phyloP scores from a whole-genome alignment of 2,888 invertebrate species.

The Mythimna albipuncta region DNA sequence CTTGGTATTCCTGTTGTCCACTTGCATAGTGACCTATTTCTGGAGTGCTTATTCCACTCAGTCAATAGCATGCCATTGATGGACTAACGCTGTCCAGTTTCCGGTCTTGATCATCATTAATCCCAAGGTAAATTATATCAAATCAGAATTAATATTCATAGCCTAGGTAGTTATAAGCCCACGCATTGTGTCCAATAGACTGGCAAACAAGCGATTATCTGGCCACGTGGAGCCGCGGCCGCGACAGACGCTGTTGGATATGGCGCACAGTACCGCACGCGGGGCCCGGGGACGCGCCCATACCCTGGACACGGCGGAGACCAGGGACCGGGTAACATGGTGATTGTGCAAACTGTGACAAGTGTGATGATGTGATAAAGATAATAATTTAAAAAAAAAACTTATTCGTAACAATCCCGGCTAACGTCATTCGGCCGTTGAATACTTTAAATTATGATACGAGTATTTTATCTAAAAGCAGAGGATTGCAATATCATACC shows the following conservation, averaged over 20 bases:
- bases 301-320: slow-evolving; percentile 22
- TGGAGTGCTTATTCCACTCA: neutral
- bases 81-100: neutral
- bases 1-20: neutral
- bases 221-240: slow-evolving; percentile 34
- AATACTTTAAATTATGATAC: neutral
- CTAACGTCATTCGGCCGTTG: neutral
- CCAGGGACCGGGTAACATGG: slow-evolving; percentile 11
- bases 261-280: slow-evolving; percentile 37
- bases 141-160: slow-evolving; percentile 46
- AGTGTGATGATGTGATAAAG: slow-evolving; percentile 5
- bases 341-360: slow-evolving; percentile 25
- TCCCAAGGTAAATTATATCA: slow-evolving; percentile 50
- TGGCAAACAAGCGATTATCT: slow-evolving; percentile 38
- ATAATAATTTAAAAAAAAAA: neutral
- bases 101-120: neutral
- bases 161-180: slow-evolving; percentile 26
- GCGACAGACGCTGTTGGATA: neutral
- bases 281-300: slow-evolving; percentile 17
- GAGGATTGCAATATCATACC: neutral
- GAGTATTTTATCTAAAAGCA: neutral
- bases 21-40: neutral
- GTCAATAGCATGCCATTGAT: neutral
- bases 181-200: slow-evolving; percentile 46
- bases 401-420: neutral